Evolutionary conservation across 2,797 vertebrate species (phyloP).

Genomic region (Sternotherus odoratus): DNA sequence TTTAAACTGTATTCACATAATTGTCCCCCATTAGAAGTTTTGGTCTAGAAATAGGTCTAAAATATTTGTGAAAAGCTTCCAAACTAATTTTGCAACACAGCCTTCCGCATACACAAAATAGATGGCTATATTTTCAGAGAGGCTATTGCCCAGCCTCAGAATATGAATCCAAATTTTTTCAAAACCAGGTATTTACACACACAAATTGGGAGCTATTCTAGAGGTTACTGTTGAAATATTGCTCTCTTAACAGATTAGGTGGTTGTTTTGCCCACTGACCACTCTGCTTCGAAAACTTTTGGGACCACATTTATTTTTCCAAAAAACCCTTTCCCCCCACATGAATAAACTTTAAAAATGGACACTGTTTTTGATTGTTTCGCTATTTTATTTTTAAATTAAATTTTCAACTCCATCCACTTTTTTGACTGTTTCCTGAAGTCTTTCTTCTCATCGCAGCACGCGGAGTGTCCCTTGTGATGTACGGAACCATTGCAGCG

Average conservation of each 20-base stretch:
- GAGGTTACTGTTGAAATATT: neutral
- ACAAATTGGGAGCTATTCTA: neutral
- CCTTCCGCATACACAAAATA: neutral
- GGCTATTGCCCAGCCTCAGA: neutral
- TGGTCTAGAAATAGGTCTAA: neutral
- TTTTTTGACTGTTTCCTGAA: constrained; percentile 81
- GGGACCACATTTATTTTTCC: neutral
- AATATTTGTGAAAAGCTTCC: accelerated
- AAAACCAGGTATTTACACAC: neutral
- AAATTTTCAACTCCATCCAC: neutral
- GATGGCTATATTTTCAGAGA: neutral
- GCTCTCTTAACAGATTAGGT: neutral
- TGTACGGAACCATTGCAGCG: constrained; percentile 90
- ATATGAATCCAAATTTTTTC: neutral
- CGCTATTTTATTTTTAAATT: neutral
- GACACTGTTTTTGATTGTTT: neutral
- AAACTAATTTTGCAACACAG: accelerated
- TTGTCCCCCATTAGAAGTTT: neutral
- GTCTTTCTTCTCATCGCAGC: constrained; percentile 88
- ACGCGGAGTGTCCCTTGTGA: constrained; percentile 92
- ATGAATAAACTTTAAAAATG: neutral
- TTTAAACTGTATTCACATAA: neutral
- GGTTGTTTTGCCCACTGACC: neutral
- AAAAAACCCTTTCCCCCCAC: neutral
- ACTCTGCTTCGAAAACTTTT: neutral